Evolutionary conservation across 1,140 invertebrate genomes (phyloP).

Genomic region (Zeugodacus cucurbitae): DNA sequence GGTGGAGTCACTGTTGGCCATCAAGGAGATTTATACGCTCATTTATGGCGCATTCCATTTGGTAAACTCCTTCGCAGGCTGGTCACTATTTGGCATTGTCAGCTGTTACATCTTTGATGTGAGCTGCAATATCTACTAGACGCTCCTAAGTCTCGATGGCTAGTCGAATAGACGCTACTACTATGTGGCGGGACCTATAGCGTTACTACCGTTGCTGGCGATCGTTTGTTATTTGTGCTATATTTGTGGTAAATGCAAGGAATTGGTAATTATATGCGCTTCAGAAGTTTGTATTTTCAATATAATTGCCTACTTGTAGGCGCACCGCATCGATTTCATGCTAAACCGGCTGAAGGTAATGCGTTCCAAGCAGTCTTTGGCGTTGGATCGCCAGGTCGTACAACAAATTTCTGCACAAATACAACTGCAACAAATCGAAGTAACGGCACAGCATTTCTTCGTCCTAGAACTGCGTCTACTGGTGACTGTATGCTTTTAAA

Average conservation of each 20-base stretch:
- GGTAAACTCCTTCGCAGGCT: conserved; percentile 41
- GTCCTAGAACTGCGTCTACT: not conserved
- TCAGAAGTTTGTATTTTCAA: not conserved
- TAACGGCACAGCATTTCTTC: not conserved
- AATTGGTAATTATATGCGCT: not conserved
- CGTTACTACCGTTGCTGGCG: not conserved
- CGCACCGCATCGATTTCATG: not conserved
- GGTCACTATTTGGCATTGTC: conserved; percentile 41
- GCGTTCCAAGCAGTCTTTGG: not conserved
- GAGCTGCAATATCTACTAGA: conserved; percentile 42
- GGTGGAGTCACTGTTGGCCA: not conserved
- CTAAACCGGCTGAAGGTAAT: not conserved
- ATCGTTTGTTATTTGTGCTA: conserved; percentile 17
- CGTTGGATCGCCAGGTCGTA: not conserved
- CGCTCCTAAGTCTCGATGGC: conserved; percentile 24
- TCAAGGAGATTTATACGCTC: conserved; percentile 23
- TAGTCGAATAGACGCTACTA: not conserved
- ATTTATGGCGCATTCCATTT: conserved; percentile 17
- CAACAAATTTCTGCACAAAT: not conserved
- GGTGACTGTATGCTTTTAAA: not conserved
- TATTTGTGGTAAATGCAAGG: not conserved
- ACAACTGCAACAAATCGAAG: not conserved
- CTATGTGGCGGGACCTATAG: not conserved
- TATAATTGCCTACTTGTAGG: not conserved
- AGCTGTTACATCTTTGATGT: conserved; percentile 42